Conservation (phyloP, 1,140 invertebrate species). For the Aphis gossypii region DNA sequence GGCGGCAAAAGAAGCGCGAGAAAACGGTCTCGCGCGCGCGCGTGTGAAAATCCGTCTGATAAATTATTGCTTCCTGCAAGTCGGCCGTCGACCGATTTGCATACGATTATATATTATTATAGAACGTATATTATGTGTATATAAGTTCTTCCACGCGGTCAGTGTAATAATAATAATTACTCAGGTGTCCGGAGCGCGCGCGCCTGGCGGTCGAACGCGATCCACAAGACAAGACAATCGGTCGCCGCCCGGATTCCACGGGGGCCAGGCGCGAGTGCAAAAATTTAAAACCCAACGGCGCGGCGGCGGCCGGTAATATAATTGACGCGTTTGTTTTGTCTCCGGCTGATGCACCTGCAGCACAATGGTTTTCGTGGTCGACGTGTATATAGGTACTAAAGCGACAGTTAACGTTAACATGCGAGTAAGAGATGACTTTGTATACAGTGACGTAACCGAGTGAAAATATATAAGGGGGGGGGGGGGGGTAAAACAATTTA, state of each 20-base stretch:
- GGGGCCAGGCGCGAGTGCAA: constrained; percentile 6
- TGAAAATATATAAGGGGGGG: neutral
- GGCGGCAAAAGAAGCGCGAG: neutral
- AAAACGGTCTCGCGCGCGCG: neutral
- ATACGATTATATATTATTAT: neutral
- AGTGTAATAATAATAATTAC: constrained; percentile 32
- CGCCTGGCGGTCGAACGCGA: neutral
- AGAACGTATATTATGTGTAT: neutral
- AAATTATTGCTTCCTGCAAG: constrained; percentile 14
- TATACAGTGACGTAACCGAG: neutral
- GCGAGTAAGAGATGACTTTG: neutral
- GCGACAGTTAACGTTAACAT: neutral
- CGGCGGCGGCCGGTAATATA: neutral
- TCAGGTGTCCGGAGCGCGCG: neutral
- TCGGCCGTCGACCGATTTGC: neutral
- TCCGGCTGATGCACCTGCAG: neutral
- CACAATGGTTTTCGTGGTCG: neutral
- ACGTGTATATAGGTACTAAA: neutral
- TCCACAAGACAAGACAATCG: constrained; percentile 35
- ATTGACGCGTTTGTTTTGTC: constrained; percentile 46
- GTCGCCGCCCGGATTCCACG: neutral
- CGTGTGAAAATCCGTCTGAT: constrained; percentile 46
- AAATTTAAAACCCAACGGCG: neutral
- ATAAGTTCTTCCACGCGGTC: constrained; percentile 17
- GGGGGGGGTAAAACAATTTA: too few relatives aligned